Conservation (phyloP, 2,113 vertebrate species). For the Dromaius novaehollandiae region DNA sequence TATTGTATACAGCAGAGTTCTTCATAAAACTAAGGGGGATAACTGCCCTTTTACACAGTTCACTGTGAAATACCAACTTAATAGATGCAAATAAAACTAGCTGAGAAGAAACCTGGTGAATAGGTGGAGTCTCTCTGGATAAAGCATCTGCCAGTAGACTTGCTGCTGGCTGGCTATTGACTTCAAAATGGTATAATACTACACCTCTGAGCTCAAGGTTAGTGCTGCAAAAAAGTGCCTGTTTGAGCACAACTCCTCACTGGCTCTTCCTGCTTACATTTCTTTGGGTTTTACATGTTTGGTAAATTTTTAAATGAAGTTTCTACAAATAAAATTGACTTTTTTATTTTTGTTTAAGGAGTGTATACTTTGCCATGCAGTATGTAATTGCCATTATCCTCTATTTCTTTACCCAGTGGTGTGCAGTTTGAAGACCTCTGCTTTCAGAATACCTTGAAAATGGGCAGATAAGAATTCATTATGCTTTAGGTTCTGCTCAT, state of each 20-base stretch:
- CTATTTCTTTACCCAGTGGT: neutral
- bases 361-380: slow-evolving; percentile 51
- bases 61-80: neutral
- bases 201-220: neutral
- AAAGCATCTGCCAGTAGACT: neutral
- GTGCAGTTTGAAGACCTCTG: slow-evolving; percentile 27
- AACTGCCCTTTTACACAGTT: neutral
- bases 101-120: neutral
- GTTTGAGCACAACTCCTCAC: neutral
- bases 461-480: neutral
- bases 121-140: neutral
- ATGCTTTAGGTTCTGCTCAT: neutral
- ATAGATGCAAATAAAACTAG: neutral
- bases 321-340: slow-evolving; percentile 68
- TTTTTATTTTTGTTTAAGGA: slow-evolving; percentile 64
- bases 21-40: neutral
- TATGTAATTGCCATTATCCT: slow-evolving; percentile 2
- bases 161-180: neutral
- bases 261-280: slow-evolving; percentile 49
- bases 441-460: slow-evolving; percentile 27
- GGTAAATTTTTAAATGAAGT: slow-evolving; percentile 61
- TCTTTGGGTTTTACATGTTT: slow-evolving; percentile 57
- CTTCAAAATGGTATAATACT: neutral
- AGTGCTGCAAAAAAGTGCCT: slow-evolving; percentile 17
- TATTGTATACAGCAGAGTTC: neutral